Base-by-base conservation (phyloP, 2,888 invertebrate species). In the Oxystoma pomonae region DNA sequence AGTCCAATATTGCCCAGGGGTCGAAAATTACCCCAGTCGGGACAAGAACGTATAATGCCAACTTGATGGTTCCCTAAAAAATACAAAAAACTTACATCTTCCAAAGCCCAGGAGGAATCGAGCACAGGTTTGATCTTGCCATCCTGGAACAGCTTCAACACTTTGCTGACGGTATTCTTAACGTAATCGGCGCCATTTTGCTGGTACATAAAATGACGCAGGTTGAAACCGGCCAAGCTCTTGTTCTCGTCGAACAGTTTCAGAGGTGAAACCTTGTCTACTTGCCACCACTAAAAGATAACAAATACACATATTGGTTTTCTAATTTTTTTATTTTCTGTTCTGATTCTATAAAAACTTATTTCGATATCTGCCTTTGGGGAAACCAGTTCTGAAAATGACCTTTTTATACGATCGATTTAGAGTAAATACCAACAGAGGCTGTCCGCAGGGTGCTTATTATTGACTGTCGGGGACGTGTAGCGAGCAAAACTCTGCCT, bases 191-290 rank as follows among this genome's bases (percentile, higher is more conserved):
- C 85, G 67, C 89, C 87, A 1, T 86, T 88, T 74, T 91, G 88
- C 73, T 90, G 90, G 82, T 90, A 91, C 81, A 94, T 84, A 78
- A 94, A 82, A 76, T 91, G 90, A 62, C 94, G 89, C 73, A 94
- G 84, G 81, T 93, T 92, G 80, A 94, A 85, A 1, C 94, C 94
- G 55, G 90, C 86, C 65, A 94, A 83, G 65, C 87, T 88, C 82
- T 92, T 92, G 83, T 94, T 94, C 80, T 94, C 94, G 74, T 94
- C 93, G 81, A 91, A 94, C 73, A 94, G 82, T 81, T 92, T 93
- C 80, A 93, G 86, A 5, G 94, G 94, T 2, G 91, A 92, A 68
- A 94, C 88, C 82, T 94, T 94, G 82, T 94, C 94, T 66, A 93
- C 92, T 82, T 93, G 93, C 94, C 93, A 94, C 94, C 94, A 94